These are phyloP conservation scores for Etheostoma spectabile DNA, from an alignment of 2,113 vertebrate genomes.

Conservation along the genomic window DNA sequence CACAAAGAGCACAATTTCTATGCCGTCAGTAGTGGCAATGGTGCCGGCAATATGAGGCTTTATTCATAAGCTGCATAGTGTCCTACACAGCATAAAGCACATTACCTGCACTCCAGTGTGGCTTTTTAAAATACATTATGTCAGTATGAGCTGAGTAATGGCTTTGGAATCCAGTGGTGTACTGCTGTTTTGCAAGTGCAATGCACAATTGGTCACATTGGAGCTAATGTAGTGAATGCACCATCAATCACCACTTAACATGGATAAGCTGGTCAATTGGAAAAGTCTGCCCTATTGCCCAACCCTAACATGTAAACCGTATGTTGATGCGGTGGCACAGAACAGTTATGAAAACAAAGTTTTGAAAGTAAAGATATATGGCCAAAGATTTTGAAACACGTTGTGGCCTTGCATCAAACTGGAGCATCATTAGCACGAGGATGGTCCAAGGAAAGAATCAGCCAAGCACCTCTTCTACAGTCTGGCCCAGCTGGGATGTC, in stretches of 20 bases:
- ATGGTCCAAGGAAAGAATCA: slow-evolving; percentile 50
- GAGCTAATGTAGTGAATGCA: slow-evolving; percentile 1
- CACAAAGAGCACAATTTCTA: slow-evolving; percentile 9
- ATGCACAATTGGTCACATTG: slow-evolving; percentile 1
- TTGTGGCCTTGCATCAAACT: slow-evolving; percentile 40
- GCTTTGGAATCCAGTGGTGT: slow-evolving; percentile 30
- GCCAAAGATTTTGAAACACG: slow-evolving; percentile 44
- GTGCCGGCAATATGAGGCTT: neutral
- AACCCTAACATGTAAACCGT: slow-evolving; percentile 30
- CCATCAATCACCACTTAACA: slow-evolving; percentile 1
- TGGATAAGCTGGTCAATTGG: neutral
- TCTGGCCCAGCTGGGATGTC: slow-evolving; percentile 29
- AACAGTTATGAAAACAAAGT: slow-evolving; percentile 5
- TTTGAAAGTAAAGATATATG: slow-evolving; percentile 42
- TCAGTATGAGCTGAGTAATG: slow-evolving; percentile 14
- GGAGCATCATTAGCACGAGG: slow-evolving; percentile 32
- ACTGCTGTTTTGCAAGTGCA: neutral
- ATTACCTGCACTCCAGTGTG: neutral
- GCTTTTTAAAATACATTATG: slow-evolving; percentile 2
- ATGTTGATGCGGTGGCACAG: slow-evolving; percentile 43
- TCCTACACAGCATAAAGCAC: slow-evolving; percentile 20
- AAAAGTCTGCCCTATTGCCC: slow-evolving; percentile 24
- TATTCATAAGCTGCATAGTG: slow-evolving; percentile 3
- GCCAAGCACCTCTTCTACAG: slow-evolving; percentile 21
- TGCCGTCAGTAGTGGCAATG: neutral